Evolutionary conservation across 2,888 invertebrate genomes (phyloP).

Genomic region (Drosophila longiperda): DNA sequence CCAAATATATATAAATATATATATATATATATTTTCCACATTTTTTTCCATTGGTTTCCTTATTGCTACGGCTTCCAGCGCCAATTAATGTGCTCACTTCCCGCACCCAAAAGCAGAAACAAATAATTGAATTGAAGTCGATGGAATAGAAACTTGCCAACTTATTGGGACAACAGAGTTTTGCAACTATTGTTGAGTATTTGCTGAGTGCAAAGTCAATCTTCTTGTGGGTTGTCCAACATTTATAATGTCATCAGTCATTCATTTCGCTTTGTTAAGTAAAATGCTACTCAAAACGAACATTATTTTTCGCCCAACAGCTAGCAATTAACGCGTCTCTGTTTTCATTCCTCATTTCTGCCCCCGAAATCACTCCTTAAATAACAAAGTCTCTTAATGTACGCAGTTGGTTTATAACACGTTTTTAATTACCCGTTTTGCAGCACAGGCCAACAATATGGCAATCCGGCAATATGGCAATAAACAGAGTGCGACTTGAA

Average conservation of each 20-base stretch:
- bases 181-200: constrained; percentile 26
- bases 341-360: constrained; percentile 8
- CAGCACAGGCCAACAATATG: constrained; percentile 50
- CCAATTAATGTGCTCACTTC: constrained; percentile 42
- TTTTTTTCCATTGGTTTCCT: constrained; percentile 28
- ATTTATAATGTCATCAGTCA: constrained; percentile 74
- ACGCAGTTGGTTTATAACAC: constrained; percentile 67
- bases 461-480: constrained; percentile 51
- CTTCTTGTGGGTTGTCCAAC: constrained; percentile 29
- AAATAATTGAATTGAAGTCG: constrained; percentile 54
- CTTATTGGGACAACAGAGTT: constrained; percentile 9
- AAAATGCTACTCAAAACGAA: constrained; percentile 54
- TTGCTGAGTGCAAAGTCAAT: constrained; percentile 47
- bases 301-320: constrained; percentile 62
- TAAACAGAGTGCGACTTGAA: constrained; percentile 67
- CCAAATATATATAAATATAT: background rate
- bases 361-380: background rate
- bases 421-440: constrained; percentile 78
- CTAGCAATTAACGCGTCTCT: constrained; percentile 65
- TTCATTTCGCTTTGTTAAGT: constrained; percentile 69
- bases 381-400: background rate
- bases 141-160: constrained; percentile 2
- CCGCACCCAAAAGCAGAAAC: constrained; percentile 33
- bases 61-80: constrained; percentile 12
- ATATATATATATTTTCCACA: constrained; percentile 37